Evolutionary conservation across 2,888 invertebrate genomes (phyloP).

Genomic region (Pristionchus entomophagus): DNA sequence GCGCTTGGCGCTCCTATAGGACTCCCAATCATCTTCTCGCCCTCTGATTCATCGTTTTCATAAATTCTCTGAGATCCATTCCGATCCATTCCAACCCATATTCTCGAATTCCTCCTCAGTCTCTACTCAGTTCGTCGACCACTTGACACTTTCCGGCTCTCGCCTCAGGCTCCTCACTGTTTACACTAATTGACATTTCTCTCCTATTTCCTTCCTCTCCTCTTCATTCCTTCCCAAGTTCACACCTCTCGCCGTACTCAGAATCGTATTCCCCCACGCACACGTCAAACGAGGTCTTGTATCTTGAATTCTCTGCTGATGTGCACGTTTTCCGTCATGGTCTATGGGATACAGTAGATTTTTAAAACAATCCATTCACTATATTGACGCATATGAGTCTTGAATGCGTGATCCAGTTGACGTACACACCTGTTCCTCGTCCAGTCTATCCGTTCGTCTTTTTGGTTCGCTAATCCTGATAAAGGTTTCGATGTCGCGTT

Average conservation of each 20-base stretch:
- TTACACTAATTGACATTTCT: conserved; percentile 32
- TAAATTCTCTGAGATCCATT: too few relatives aligned
- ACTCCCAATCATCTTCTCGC: background rate
- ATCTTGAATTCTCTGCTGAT: too few relatives aligned
- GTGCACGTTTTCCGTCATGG: too few relatives aligned
- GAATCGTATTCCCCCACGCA: background rate
- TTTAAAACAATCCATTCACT: background rate
- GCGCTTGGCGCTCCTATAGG: background rate
- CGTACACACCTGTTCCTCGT: background rate
- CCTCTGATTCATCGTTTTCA: conserved; percentile 9
- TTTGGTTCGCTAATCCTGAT: too few relatives aligned
- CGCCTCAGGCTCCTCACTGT: conserved; percentile 40
- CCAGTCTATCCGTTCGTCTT: background rate
- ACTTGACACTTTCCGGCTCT: conserved; percentile 42
- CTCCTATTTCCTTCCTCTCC: conserved; percentile 46
- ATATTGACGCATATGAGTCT: too few relatives aligned
- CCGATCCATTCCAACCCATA: background rate
- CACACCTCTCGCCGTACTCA: background rate
- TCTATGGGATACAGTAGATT: too few relatives aligned
- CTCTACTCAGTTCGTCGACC: conserved; percentile 49
- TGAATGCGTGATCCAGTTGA: background rate
- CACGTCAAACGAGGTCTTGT: too few relatives aligned
- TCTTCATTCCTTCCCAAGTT: conserved; percentile 15
- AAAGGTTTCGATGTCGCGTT: too few relatives aligned
- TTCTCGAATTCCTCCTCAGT: conserved; percentile 48